phyloP scores from a whole-genome alignment of 2,113 vertebrate species.

The Coryphaenoides rupestris region DNA sequence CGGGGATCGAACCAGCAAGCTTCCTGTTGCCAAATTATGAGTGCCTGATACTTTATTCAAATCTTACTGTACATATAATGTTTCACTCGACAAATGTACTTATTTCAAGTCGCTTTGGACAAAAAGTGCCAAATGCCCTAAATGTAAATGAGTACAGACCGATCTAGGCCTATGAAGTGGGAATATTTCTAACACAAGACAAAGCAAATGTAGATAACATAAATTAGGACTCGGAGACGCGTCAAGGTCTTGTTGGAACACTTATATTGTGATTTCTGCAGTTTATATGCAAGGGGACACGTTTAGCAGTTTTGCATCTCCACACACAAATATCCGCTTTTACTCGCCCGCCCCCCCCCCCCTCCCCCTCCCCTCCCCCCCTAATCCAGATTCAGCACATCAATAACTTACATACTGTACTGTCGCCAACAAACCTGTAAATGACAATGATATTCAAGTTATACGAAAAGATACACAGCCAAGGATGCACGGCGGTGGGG shows the following conservation, averaged over 20 bases:
- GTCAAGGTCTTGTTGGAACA: constrained; percentile 57
- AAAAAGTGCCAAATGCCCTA: too few relatives aligned
- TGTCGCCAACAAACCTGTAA: constrained; percentile 53
- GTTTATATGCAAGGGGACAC: constrained; percentile 70
- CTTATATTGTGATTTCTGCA: constrained; percentile 72
- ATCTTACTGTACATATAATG: too few relatives aligned
- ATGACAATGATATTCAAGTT: constrained; percentile 44
- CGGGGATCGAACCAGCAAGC: too few relatives aligned
- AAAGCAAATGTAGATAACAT: not conserved
- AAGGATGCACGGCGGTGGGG: constrained; percentile 6
- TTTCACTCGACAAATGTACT: too few relatives aligned
- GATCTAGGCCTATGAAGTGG: not conserved
- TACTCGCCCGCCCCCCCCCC: too few relatives aligned
- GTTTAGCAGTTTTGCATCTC: constrained; percentile 35
- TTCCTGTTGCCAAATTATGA: too few relatives aligned
- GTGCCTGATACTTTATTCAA: too few relatives aligned
- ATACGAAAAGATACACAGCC: constrained; percentile 40
- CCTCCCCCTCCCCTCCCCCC: too few relatives aligned
- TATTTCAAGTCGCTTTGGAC: too few relatives aligned
- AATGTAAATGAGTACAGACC: not conserved
- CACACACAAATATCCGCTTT: constrained; percentile 49
- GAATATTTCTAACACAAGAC: not conserved
- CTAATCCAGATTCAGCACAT: constrained; percentile 60
- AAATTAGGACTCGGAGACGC: constrained; percentile 47
- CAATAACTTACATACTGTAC: constrained; percentile 70